Evolutionary conservation across 1,140 invertebrate genomes (phyloP), one percentile per base, ranked within the genome.

Genomic region (Apolygus lucorum): DNA sequence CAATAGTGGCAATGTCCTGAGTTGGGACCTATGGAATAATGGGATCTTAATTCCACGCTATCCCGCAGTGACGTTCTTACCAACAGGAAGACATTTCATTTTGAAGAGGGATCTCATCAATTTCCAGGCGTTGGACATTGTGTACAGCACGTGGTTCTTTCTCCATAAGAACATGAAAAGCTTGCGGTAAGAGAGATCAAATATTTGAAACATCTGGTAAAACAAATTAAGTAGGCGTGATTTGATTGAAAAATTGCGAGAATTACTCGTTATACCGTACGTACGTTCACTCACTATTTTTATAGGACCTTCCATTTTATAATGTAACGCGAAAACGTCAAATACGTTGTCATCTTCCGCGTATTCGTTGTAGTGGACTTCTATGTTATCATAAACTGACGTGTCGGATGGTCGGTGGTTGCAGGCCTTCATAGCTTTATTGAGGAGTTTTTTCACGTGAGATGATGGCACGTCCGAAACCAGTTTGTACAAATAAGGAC

Each of bases 121-220:
- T 34, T 68, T 68, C 42, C 67, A 52, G 2, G 34, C 22, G 28
- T 27, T 21, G 26, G 29, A 52, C 24, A 52, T 24, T 21, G 67
- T 52, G 28, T 49, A 54, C 22, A 52, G 24, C 2, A 52, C 49
- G 22, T 52, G 34, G 21, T 68, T 34, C n/a, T 52, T 68, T 54
- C 26, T 49, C 67, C 67, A 68, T 26, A 68, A 52, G 52, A 68
- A 52, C 25, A 28, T 26, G 49, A 52, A 52, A 13, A 68, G 34
- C 28, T 68, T 68, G 11, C 26, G 34, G 49, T 68, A 67, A 21
- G 64, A 34, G 8, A 42, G 22, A 22, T 67, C 64, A n/a, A 34
- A 67, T 42, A 67, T 67, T 22, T 67, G 34, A 22, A 67, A 67
- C 22, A 67, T 67, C 64, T 67, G 64, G 4, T n/a, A 64, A 8